Conservation (phyloP, 2,113 vertebrate species). For the Halichoerus grypus region DNA sequence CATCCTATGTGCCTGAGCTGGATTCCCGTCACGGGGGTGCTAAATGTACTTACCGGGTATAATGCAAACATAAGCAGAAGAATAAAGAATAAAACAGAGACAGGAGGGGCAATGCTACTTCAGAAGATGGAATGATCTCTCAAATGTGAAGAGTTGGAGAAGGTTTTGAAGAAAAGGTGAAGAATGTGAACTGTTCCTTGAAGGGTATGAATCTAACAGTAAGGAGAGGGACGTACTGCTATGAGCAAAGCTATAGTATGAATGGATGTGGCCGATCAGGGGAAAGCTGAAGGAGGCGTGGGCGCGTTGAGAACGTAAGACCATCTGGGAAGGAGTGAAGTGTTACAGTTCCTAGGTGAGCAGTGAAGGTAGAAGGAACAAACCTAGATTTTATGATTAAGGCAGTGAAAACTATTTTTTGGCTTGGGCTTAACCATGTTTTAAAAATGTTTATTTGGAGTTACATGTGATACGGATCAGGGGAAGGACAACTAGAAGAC, state of each 20-base stretch:
- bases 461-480: neutral
- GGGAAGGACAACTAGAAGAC: neutral
- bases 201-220: neutral
- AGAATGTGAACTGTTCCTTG: neutral
- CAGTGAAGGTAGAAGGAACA: neutral
- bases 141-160: neutral
- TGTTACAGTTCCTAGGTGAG: neutral
- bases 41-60: neutral
- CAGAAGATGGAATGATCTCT: too few species aligned
- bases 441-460: neutral
- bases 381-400: neutral
- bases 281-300: accelerated
- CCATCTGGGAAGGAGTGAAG: neutral
- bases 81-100: neutral
- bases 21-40: neutral
- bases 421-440: neutral
- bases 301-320: neutral
- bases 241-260: neutral
- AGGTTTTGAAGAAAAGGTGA: neutral
- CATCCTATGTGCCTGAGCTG: neutral
- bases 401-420: neutral
- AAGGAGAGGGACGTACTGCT: neutral
- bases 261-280: accelerated
- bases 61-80: neutral
- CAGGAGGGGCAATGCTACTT: neutral